phyloP scores from a whole-genome alignment of 2,888 invertebrate species.

The Lycaena phlaeas region DNA sequence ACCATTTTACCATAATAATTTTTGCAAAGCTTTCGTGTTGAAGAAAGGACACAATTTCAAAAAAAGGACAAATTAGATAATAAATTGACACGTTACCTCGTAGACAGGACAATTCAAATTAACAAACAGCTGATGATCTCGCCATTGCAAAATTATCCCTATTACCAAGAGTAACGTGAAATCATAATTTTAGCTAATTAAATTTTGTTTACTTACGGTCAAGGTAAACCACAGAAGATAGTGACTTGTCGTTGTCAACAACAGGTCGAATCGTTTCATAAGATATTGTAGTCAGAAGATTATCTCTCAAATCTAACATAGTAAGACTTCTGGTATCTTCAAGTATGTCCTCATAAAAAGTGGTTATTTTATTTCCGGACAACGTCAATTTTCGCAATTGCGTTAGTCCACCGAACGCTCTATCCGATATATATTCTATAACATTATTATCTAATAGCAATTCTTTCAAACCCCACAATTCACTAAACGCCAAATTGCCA shows the following conservation, averaged over 20 bases:
- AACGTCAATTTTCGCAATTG: conserved; percentile 80
- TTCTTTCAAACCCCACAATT: conserved; percentile 80
- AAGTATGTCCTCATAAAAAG: conserved; percentile 80
- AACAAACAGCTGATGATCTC: too few species aligned
- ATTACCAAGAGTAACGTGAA: too few species aligned
- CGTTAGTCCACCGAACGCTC: conserved; percentile 82
- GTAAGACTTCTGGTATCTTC: conserved; percentile 79
- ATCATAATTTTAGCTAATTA: too few species aligned
- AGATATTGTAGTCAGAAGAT: conserved; percentile 82
- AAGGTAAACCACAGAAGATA: conserved; percentile 80
- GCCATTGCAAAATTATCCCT: too few species aligned
- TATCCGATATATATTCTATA: conserved; percentile 80
- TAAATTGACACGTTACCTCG: too few species aligned
- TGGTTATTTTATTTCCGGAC: conserved; percentile 81
- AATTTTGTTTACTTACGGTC: conserved; percentile 77
- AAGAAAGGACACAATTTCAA: too few species aligned
- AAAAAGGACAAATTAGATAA: too few species aligned
- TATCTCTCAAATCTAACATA: conserved; percentile 83
- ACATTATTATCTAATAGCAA: conserved; percentile 79
- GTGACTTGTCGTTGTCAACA: conserved; percentile 81
- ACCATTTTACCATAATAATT: too few species aligned
- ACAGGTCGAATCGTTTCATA: conserved; percentile 83
- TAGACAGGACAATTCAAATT: too few species aligned
- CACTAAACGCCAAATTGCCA: conserved; percentile 84
- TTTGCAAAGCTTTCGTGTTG: too few species aligned